phyloP scores from a whole-genome alignment of 2,113 vertebrate genomes.

The Paracanthobrama guichenoti region DNA sequence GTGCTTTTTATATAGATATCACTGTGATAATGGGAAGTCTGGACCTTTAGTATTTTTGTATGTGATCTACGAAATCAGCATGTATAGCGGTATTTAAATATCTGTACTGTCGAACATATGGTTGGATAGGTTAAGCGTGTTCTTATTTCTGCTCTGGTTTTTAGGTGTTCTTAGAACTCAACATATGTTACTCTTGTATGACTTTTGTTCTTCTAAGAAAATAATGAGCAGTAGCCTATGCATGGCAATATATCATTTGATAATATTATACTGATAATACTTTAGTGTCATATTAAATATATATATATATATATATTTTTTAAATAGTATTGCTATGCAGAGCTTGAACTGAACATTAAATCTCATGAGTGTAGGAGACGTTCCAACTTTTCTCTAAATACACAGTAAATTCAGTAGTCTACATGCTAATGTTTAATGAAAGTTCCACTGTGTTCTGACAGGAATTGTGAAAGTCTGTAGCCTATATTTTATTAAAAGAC shows the following conservation, averaged over 20 bases:
- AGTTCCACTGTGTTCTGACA: not conserved
- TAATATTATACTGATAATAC: not conserved
- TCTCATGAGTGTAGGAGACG: too few species aligned
- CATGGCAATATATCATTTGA: not conserved
- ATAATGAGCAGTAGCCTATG: not conserved
- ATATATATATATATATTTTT: too few species aligned
- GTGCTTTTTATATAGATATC: not conserved
- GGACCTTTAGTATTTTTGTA: not conserved
- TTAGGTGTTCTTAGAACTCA: not conserved
- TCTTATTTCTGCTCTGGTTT: not conserved
- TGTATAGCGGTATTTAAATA: not conserved
- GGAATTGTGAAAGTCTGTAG: not conserved
- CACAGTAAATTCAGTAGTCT: not conserved
- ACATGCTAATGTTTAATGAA: not conserved
- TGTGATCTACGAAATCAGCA: not conserved
- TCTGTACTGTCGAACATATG: not conserved
- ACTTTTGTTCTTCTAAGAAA: not conserved
- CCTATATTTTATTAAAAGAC: not conserved
- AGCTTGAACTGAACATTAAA: not conserved
- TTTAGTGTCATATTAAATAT: not conserved
- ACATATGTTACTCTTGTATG: not conserved
- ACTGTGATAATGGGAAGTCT: not conserved
- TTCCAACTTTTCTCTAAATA: constrained; percentile 22
- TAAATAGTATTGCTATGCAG: not conserved
- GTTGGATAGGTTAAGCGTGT: not conserved